A percentile compares a stretch with the other conserved stretches of the same genome.
phyloP scores from a whole-genome alignment of 1,140 invertebrate genomes.

The Philopotamus ludificatus region DNA sequence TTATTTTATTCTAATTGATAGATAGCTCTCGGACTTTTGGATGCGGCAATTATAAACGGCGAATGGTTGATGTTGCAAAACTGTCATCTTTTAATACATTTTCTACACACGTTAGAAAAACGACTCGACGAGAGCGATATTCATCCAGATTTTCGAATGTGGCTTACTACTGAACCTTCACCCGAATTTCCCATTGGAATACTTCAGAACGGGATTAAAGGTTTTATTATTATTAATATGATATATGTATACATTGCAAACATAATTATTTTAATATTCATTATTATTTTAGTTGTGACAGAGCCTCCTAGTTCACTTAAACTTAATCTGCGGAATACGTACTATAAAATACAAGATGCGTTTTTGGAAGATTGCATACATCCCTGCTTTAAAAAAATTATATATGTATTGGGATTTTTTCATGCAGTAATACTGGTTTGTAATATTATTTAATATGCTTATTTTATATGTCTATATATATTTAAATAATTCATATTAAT shows the following conservation, averaged over 20 bases:
- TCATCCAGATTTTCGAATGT: conserved; percentile 87
- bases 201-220: conserved; percentile 80
- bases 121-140: conserved; percentile 74
- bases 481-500: conserved; percentile 2
- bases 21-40: conserved; percentile 70
- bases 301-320: conserved; percentile 89
- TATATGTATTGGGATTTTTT: conserved; percentile 87
- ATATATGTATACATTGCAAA: neutral
- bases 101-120: conserved; percentile 79
- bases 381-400: conserved; percentile 69
- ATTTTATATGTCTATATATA: neutral
- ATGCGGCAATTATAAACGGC: conserved; percentile 71
- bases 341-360: conserved; percentile 74
- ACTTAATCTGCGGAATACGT: conserved; percentile 84
- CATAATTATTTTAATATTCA: conserved; percentile 20
- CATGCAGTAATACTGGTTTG: conserved; percentile 82
- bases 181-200: conserved; percentile 85
- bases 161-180: conserved; percentile 87
- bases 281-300: conserved; percentile 69
- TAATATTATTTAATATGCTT: neutral
- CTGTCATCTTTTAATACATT: conserved; percentile 81
- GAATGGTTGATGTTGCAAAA: conserved; percentile 91
- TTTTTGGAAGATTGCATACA: conserved; percentile 72
- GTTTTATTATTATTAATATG: conserved; percentile 51
- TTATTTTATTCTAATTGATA: conserved; percentile 42